Evolutionary conservation across 2,797 vertebrate species (phyloP).

Genomic region (Sebastiscus albofasciatus): DNA sequence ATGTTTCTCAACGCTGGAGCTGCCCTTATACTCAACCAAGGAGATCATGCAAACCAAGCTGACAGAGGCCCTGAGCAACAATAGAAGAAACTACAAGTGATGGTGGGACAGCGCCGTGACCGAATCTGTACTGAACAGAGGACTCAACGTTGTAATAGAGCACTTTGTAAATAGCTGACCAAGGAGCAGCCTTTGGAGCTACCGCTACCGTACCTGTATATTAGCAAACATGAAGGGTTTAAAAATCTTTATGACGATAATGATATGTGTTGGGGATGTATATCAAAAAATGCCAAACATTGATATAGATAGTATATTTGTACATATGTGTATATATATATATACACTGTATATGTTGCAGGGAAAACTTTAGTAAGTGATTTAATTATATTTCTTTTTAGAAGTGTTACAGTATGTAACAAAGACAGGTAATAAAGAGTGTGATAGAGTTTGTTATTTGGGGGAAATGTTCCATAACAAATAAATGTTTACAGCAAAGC

Average conservation of each 20-base stretch:
- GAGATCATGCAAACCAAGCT: slow-evolving; percentile 24
- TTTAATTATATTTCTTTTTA: neutral
- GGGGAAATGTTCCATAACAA: neutral
- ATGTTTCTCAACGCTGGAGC: neutral
- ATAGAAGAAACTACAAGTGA: neutral
- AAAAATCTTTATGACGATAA: neutral
- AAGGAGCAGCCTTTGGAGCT: neutral
- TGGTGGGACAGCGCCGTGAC: neutral
- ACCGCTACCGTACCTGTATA: neutral
- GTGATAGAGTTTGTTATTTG: neutral
- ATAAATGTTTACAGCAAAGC: neutral
- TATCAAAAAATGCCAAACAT: neutral
- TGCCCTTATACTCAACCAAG: slow-evolving; percentile 20
- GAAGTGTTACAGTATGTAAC: too few relatives aligned
- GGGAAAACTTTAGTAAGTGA: neutral
- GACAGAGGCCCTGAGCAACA: slow-evolving; percentile 14
- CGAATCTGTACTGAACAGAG: neutral
- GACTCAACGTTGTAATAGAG: neutral
- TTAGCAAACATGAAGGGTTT: neutral
- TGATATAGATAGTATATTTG: neutral
- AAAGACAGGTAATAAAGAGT: neutral
- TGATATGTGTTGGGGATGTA: neutral
- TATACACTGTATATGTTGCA: neutral
- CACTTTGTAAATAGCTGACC: neutral
- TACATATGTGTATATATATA: neutral